A percentile compares a stretch with the other conserved stretches of the same genome.
Evolutionary conservation across 2,888 invertebrate species (phyloP).

Genomic region (Fragum whitleyi): DNA sequence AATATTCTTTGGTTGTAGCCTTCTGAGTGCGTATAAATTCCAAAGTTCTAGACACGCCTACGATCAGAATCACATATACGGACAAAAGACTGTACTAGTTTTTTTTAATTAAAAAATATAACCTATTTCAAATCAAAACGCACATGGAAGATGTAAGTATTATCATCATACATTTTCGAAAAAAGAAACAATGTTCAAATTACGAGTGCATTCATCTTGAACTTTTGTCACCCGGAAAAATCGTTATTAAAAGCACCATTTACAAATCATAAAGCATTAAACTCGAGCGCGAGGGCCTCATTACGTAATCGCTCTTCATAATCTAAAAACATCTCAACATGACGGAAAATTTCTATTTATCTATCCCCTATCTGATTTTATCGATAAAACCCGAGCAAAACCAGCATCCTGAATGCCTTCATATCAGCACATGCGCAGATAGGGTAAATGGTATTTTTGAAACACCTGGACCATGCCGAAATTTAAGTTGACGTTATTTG

Average conservation of each 20-base stretch:
- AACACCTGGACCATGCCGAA: constrained; percentile 15
- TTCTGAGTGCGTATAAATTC: too few species aligned
- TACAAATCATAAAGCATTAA: constrained; percentile 10
- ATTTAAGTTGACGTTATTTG: constrained; percentile 23
- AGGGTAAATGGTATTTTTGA: constrained; percentile 12
- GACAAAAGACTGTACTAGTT: too few species aligned
- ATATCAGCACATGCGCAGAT: constrained; percentile 31
- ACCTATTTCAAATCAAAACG: too few species aligned
- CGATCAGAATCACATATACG: too few species aligned
- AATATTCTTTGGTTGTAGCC: too few species aligned
- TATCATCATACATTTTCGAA: too few species aligned
- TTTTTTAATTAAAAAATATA: too few species aligned
- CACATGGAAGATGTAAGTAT: too few species aligned
- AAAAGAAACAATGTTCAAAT: too few species aligned
- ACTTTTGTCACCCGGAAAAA: not conserved
- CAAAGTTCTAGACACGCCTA: too few species aligned
- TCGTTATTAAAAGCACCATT: not conserved
- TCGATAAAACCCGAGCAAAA: constrained; percentile 26
- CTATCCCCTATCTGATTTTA: constrained; percentile 23
- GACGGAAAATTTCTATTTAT: constrained; percentile 26
- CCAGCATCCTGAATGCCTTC: constrained; percentile 25
- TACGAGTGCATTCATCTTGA: too few species aligned
- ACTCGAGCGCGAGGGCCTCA: constrained; percentile 12
- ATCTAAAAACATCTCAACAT: constrained; percentile 24
- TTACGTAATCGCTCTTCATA: constrained; percentile 23